Percentiles rank a stretch among this genome's conserved stretches.
Evolutionary conservation across 2,113 vertebrate species (phyloP).

Genomic region (Sula dactylatra): DNA sequence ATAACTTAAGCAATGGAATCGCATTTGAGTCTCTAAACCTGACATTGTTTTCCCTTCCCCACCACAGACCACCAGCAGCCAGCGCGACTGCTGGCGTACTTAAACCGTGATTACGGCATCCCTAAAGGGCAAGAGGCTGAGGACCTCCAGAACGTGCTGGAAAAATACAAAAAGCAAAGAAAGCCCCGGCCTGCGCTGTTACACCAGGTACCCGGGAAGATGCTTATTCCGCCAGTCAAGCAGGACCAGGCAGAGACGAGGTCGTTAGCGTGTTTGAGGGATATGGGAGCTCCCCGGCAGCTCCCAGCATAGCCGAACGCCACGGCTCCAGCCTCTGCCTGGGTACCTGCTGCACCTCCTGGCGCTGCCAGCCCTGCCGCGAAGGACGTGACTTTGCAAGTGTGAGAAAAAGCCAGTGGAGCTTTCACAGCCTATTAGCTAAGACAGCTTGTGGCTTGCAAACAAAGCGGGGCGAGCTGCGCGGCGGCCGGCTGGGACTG

Average conservation of each 20-base stretch:
- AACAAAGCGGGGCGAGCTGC: background rate
- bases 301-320: rapidly evolving
- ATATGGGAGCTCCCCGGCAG: rapidly evolving
- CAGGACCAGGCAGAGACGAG: background rate
- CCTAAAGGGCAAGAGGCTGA: background rate
- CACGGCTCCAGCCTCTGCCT: background rate
- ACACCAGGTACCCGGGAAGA: background rate
- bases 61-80: background rate
- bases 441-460: background rate
- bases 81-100: background rate
- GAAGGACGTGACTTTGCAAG: background rate
- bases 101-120: rapidly evolving
- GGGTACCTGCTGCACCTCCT: background rate
- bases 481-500: background rate
- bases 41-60: background rate
- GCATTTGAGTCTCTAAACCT: background rate
- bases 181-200: background rate
- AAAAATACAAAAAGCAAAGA: background rate
- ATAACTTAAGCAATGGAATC: background rate
- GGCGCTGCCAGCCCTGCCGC: background rate
- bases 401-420: background rate
- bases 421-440: background rate
- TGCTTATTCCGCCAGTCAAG: background rate
- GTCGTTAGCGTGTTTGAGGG: background rate
- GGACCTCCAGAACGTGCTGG: rapidly evolving